Evolutionary conservation across 2,797 vertebrate genomes (phyloP).

Genomic region (Protosalanx chinensis): DNA sequence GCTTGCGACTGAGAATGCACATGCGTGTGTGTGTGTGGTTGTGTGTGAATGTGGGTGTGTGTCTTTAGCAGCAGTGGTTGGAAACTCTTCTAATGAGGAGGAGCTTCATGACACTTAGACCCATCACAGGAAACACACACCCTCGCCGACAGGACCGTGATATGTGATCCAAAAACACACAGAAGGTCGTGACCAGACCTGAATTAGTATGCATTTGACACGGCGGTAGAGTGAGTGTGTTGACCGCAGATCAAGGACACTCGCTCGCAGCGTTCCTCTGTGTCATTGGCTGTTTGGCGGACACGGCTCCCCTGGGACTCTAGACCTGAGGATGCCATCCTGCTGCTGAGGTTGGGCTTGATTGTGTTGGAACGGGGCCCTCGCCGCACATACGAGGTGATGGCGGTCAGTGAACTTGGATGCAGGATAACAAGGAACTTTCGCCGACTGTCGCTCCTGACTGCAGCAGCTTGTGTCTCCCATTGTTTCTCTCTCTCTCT

Average conservation of each 20-base stretch:
- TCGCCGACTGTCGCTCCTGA: too few species aligned
- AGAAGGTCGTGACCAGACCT: too few species aligned
- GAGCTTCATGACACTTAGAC: too few species aligned
- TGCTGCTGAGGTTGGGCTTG: slow-evolving; percentile 49
- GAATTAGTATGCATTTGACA: too few species aligned
- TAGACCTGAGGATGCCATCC: slow-evolving; percentile 65
- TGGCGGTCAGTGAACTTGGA: background rate
- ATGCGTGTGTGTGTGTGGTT: slow-evolving; percentile 8
- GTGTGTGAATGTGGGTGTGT: slow-evolving; percentile 20
- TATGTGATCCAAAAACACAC: too few species aligned
- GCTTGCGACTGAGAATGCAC: slow-evolving; percentile 8
- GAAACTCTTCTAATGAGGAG: too few species aligned
- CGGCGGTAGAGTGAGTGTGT: background rate
- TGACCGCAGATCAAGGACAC: slow-evolving; percentile 1
- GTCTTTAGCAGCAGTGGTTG: background rate
- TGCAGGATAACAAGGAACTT: too few species aligned
- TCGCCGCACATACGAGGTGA: background rate
- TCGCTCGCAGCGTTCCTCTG: slow-evolving; percentile 20
- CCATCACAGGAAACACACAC: too few species aligned
- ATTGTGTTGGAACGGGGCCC: slow-evolving; percentile 39
- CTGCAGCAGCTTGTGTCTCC: too few species aligned
- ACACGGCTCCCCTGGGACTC: slow-evolving; percentile 56
- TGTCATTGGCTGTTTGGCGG: slow-evolving; percentile 18
- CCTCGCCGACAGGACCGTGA: too few species aligned
- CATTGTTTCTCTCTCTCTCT: too few species aligned